A percentile compares a stretch with the other conserved stretches of the same genome.
These are phyloP conservation scores for Cirrhinus mrigala DNA, from an alignment of 2,797 vertebrate genomes.

Conservation along the genomic window DNA sequence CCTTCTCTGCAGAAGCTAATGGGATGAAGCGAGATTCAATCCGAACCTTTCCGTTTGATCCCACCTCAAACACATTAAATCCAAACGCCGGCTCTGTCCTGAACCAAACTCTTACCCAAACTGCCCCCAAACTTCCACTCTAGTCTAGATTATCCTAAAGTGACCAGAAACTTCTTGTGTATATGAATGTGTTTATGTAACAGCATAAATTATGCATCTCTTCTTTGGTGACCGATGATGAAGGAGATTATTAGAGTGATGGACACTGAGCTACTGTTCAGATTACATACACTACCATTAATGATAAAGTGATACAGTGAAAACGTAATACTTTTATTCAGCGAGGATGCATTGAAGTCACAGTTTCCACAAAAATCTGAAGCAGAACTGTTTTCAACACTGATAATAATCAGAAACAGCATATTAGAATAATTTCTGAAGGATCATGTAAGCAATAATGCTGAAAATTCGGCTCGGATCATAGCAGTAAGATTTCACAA, in stretches of 20 bases:
- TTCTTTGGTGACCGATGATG: not conserved
- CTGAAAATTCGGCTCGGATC: not conserved
- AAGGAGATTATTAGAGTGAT: not conserved
- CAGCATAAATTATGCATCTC: not conserved
- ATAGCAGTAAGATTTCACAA: not conserved
- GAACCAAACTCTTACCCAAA: slow-evolving; percentile 7
- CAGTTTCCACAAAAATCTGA: not conserved
- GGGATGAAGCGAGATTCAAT: slow-evolving; percentile 14
- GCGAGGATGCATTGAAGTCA: not conserved
- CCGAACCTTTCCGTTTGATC: slow-evolving; percentile 16
- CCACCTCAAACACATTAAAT: slow-evolving; percentile 7
- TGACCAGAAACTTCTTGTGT: not conserved
- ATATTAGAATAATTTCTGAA: not conserved
- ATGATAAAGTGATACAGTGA: not conserved
- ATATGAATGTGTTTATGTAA: not conserved
- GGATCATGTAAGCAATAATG: not conserved
- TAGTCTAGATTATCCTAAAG: not conserved
- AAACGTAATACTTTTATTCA: not conserved
- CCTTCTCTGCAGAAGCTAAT: slow-evolving; percentile 10
- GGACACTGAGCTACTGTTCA: not conserved
- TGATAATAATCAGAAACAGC: not conserved
- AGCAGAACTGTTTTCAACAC: not conserved
- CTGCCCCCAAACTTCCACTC: not conserved
- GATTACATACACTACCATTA: not conserved
- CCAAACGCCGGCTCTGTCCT: not conserved